Conservation (phyloP, 35 echinoderm and acorn worm genomes). For the Ophioderma brevispina region DNA sequence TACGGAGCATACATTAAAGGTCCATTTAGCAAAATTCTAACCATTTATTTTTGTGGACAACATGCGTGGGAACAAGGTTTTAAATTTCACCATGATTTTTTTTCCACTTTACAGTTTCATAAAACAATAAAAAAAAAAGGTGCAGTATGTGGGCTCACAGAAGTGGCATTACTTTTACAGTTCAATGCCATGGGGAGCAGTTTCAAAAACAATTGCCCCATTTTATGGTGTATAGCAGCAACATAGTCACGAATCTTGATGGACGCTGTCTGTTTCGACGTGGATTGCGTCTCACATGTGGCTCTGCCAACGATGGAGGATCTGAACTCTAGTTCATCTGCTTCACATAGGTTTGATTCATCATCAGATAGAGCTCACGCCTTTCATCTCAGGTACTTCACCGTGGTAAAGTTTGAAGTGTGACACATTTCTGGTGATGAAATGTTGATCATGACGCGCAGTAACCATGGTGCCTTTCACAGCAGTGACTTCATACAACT, state of each 20-base stretch:
- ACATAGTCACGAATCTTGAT: constrained; percentile 5
- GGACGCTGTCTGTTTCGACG: background rate
- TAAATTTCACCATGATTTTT: too few relatives aligned
- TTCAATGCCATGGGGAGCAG: constrained; percentile 42
- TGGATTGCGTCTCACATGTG: background rate
- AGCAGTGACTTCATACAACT: background rate
- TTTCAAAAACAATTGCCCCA: constrained; percentile 29
- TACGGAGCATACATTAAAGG: too few relatives aligned
- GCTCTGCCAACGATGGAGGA: background rate
- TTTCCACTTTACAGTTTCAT: too few relatives aligned
- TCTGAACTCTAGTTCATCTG: background rate
- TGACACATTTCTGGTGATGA: constrained; percentile 41
- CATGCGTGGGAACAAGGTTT: too few relatives aligned
- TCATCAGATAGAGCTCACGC: too few relatives aligned
- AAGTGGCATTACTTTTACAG: constrained; percentile 22
- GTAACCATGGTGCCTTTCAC: constrained; percentile 4
- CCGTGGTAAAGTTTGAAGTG: constrained; percentile 34
- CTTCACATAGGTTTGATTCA: background rate
- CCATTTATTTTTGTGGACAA: too few relatives aligned
- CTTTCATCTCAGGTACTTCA: background rate
- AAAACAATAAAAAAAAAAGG: too few relatives aligned
- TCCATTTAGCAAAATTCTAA: too few relatives aligned
- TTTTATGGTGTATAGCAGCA: constrained; percentile 47
- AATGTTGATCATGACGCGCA: background rate
- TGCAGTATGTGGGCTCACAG: constrained; percentile 3